phyloP scores from a whole-genome alignment of 30 jellyfish, hydroid and myxozoan genomes.

The Pelagia noctiluca region DNA sequence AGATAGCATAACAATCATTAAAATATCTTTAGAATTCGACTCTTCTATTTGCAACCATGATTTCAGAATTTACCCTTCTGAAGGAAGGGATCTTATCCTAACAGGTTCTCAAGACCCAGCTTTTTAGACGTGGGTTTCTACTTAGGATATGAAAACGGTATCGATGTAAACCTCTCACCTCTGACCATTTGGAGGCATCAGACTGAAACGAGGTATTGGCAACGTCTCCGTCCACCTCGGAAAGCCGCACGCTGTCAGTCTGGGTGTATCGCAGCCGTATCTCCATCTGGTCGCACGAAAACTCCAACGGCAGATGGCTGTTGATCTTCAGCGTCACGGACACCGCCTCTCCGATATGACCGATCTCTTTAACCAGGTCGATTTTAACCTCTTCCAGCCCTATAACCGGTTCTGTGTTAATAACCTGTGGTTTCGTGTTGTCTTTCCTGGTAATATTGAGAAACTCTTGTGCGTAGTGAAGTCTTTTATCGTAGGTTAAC shows the following conservation, averaged over 20 bases:
- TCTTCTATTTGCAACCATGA: no score
- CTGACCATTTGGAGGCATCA: conserved; percentile 53
- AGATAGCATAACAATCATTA: no score
- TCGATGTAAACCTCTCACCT: no score
- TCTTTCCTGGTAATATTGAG: conserved; percentile 46
- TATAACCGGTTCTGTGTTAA: conserved; percentile 71
- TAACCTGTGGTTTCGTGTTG: conserved; percentile 13
- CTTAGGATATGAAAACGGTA: no score
- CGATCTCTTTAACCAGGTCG: conserved; percentile 74
- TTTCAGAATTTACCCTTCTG: no score
- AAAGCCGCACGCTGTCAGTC: conserved; percentile 39
- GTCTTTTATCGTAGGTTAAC: conserved; percentile 59
- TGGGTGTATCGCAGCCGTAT: conserved; percentile 68
- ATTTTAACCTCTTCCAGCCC: conserved; percentile 63
- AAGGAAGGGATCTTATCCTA: no score
- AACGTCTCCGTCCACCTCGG: conserved; percentile 26
- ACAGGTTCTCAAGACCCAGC: no score
- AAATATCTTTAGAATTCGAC: no score
- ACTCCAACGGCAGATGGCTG: conserved; percentile 43
- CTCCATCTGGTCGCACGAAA: conserved; percentile 56
- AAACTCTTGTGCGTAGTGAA: conserved; percentile 64
- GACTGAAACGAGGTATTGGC: background rate
- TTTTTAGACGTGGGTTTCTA: no score
- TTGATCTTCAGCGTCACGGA: conserved; percentile 47
- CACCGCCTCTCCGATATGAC: conserved; percentile 88